Conservation (phyloP, 2,113 vertebrate species). For the Apteryx mantelli region DNA sequence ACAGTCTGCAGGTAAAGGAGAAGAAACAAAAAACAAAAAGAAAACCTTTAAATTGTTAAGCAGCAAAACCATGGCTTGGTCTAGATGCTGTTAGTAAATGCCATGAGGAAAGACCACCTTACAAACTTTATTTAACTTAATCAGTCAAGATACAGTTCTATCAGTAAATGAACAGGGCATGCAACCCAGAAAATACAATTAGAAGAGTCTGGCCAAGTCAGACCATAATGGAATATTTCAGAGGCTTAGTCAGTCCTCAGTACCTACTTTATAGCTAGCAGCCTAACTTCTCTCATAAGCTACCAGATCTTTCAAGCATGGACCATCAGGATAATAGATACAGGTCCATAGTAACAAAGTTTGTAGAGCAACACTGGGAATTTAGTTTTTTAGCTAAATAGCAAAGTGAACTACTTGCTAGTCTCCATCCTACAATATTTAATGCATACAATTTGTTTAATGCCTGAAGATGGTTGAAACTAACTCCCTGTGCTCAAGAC, state of each 20-base stretch:
- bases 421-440: background rate
- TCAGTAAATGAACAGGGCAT: background rate
- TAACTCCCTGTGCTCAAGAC: background rate
- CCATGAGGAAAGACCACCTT: accelerated
- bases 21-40: background rate
- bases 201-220: background rate
- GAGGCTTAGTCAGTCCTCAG: background rate
- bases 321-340: background rate
- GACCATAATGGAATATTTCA: background rate
- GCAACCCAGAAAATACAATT: background rate
- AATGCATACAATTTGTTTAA: background rate
- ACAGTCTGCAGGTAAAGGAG: slow-evolving; percentile 82
- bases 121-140: background rate
- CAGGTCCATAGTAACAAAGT: background rate
- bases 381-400: background rate
- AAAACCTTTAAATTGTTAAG: background rate
- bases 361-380: background rate
- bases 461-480: background rate
- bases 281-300: background rate
- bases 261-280: background rate
- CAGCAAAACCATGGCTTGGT: background rate
- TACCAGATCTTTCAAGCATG: background rate
- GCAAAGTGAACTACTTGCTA: background rate
- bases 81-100: background rate
- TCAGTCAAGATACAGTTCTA: background rate